Percentiles rank a stretch among this genome's conserved stretches.
Conservation (phyloP, 2,113 vertebrate genomes). For the Centropristis striata region DNA sequence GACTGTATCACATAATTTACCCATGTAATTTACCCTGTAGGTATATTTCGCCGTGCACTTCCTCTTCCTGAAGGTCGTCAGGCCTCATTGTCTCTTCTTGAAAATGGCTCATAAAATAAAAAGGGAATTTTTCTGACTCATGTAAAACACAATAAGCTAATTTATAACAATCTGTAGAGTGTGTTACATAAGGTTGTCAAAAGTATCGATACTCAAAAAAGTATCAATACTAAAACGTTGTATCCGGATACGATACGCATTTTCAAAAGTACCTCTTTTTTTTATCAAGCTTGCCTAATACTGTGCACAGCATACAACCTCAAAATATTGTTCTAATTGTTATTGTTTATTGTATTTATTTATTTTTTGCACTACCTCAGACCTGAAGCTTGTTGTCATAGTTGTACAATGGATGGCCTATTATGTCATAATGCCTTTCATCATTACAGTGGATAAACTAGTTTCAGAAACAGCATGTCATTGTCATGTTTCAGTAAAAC, state of each 20-base stretch:
- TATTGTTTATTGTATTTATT: too few relatives aligned
- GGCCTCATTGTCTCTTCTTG: not conserved
- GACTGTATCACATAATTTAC: not conserved
- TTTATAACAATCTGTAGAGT: too few relatives aligned
- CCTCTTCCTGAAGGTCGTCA: not conserved
- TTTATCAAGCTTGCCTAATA: too few relatives aligned
- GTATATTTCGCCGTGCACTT: not conserved
- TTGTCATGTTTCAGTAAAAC: slow-evolving; percentile 8
- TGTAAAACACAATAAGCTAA: not conserved
- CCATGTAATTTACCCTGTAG: not conserved
- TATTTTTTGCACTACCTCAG: too few relatives aligned
- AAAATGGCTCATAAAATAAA: not conserved
- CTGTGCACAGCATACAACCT: too few relatives aligned
- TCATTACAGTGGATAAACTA: not conserved
- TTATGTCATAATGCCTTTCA: not conserved
- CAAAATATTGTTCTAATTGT: too few relatives aligned
- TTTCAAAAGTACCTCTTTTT: too few relatives aligned
- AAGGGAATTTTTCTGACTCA: not conserved
- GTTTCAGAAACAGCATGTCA: slow-evolving; percentile 8
- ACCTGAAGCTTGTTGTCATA: too few relatives aligned
- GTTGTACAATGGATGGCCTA: not conserved
- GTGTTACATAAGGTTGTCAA: too few relatives aligned
- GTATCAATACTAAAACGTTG: too few relatives aligned
- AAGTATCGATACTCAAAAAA: too few relatives aligned
- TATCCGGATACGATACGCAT: too few relatives aligned